Evolutionary conservation across 2,797 vertebrate genomes (phyloP).

Genomic region (Trachops cirrhosus): DNA sequence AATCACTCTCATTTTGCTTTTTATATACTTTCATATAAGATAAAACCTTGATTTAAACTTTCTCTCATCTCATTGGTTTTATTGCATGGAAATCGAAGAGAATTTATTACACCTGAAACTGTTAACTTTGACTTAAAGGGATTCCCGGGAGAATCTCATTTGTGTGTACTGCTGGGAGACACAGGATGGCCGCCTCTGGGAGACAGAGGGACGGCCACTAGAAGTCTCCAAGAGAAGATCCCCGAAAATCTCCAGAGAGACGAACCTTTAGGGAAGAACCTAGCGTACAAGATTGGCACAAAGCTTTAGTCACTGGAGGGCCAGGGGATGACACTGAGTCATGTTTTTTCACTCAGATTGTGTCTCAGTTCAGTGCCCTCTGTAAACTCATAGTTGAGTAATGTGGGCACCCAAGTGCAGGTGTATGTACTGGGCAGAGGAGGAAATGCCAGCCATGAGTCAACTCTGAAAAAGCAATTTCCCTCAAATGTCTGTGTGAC

Average conservation of each 20-base stretch:
- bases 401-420: background rate
- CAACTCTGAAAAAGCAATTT: slow-evolving; percentile 11
- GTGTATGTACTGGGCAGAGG: background rate
- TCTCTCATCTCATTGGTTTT: background rate
- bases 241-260: background rate
- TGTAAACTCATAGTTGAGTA: slow-evolving; percentile 15
- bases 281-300: background rate
- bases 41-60: background rate
- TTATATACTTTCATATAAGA: background rate
- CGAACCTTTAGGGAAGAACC: background rate
- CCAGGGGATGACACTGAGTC: slow-evolving; percentile 15
- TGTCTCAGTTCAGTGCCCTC: background rate
- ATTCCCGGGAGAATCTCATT: background rate
- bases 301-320: slow-evolving; percentile 16
- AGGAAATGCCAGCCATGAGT: slow-evolving; percentile 35
- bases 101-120: background rate
- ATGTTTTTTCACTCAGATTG: background rate
- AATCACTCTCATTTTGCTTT: background rate
- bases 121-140: background rate
- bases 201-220: background rate
- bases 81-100: background rate
- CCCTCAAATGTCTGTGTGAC: slow-evolving; percentile 2
- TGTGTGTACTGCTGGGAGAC: background rate
- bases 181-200: background rate
- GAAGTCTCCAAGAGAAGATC: background rate